These are phyloP conservation scores for Noturus placidus DNA, from an alignment of 2,113 vertebrate genomes.

Conservation along the genomic window DNA sequence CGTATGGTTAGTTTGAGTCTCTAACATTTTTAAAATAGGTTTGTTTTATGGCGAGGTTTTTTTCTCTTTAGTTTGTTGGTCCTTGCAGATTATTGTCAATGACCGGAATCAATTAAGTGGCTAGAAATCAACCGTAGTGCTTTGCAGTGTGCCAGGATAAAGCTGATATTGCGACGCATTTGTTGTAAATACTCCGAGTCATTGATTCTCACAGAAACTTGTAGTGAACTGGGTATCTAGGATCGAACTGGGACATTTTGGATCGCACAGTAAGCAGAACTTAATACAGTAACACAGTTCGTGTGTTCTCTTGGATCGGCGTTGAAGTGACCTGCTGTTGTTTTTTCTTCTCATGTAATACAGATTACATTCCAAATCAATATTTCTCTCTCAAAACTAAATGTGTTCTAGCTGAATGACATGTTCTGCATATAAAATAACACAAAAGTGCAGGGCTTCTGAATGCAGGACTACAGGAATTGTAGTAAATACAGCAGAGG, in stretches of 20 bases:
- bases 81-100: neutral
- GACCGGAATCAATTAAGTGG: neutral
- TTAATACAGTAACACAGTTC: neutral
- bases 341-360: neutral
- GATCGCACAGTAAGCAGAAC: no score
- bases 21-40: neutral
- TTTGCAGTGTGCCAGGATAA: neutral
- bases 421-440: neutral
- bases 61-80: neutral
- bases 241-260: no score
- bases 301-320: neutral
- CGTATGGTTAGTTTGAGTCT: slow-evolving; percentile 73
- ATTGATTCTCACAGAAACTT: neutral
- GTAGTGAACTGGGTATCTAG: neutral
- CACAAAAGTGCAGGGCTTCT: neutral
- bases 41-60: neutral
- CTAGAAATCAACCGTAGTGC: neutral
- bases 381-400: neutral
- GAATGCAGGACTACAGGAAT: neutral
- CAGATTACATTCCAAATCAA: no score
- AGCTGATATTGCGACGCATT: no score
- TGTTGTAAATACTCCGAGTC: neutral
- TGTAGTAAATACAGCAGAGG: neutral
- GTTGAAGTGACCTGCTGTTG: neutral
- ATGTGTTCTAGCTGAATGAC: neutral